phyloP scores from a whole-genome alignment of 2,888 invertebrate species.

The Pheosia gnoma region DNA sequence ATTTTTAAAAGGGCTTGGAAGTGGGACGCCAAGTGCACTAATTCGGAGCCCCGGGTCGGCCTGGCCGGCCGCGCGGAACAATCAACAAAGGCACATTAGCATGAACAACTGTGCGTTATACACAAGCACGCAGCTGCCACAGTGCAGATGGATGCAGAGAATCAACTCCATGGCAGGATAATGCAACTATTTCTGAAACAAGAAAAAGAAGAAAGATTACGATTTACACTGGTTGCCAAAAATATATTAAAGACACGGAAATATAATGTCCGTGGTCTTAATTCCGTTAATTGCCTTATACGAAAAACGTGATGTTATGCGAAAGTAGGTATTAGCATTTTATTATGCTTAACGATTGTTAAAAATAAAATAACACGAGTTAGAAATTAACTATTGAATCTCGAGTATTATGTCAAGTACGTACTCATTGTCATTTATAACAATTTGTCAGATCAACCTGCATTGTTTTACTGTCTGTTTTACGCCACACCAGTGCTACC shows the following conservation, averaged over 20 bases:
- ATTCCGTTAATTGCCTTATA: no score
- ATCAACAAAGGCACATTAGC: conserved; percentile 48
- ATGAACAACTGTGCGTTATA: conserved; percentile 47
- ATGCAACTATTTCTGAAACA: no score
- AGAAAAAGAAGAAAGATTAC: no score
- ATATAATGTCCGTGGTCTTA: no score
- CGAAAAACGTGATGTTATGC: no score
- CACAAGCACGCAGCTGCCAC: conserved; percentile 13
- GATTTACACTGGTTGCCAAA: no score
- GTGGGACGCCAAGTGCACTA: conserved; percentile 47
- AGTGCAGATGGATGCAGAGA: conserved; percentile 11
- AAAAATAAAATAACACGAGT: no score
- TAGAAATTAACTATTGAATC: no score
- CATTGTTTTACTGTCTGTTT: conserved; percentile 6
- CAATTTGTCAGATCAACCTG: neutral
- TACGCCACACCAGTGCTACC: conserved; percentile 17
- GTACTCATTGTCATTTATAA: neutral
- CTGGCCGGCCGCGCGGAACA: conserved; percentile 44
- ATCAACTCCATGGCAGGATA: neutral
- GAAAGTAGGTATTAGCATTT: no score
- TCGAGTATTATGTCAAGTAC: no score
- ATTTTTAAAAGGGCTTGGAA: conserved; percentile 32
- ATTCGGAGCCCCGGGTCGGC: conserved; percentile 43
- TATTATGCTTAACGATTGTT: no score
- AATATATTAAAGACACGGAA: no score